Evolutionary conservation across 2,113 vertebrate species (phyloP).

Genomic region (Ciconia maguari): DNA sequence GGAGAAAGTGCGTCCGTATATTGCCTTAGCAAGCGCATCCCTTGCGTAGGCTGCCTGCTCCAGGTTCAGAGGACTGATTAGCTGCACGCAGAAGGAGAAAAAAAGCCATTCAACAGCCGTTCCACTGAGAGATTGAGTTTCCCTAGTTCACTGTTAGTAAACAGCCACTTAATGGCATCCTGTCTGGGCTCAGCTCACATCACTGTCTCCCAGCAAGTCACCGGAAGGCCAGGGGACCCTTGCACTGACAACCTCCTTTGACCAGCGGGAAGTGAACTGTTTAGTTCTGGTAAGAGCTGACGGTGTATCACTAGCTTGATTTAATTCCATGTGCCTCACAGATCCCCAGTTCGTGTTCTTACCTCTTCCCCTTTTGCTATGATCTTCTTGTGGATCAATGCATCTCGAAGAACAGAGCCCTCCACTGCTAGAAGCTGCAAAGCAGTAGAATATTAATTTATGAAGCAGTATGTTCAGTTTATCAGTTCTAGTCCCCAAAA

Average conservation of each 20-base stretch:
- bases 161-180: background rate
- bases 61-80: slow-evolving; percentile 92
- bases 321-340: background rate
- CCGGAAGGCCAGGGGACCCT: background rate
- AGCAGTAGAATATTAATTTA: background rate
- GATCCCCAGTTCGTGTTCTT: background rate
- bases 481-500: background rate
- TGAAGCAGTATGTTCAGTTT: background rate
- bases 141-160: background rate
- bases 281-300: background rate
- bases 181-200: background rate
- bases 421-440: slow-evolving; percentile 91
- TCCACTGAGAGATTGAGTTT: background rate
- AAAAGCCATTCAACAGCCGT: background rate
- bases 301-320: fast-evolving
- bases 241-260: background rate
- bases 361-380: slow-evolving; percentile 98
- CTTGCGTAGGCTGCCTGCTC: slow-evolving; percentile 92
- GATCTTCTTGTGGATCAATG: slow-evolving; percentile 95
- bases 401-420: slow-evolving; percentile 82
- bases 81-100: slow-evolving; percentile 54
- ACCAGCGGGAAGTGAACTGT: background rate
- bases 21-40: slow-evolving; percentile 90
- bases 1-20: slow-evolving; percentile 95
- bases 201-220: background rate